Conservation (phyloP, 2,113 vertebrate genomes). For the Tyrannus savana region DNA sequence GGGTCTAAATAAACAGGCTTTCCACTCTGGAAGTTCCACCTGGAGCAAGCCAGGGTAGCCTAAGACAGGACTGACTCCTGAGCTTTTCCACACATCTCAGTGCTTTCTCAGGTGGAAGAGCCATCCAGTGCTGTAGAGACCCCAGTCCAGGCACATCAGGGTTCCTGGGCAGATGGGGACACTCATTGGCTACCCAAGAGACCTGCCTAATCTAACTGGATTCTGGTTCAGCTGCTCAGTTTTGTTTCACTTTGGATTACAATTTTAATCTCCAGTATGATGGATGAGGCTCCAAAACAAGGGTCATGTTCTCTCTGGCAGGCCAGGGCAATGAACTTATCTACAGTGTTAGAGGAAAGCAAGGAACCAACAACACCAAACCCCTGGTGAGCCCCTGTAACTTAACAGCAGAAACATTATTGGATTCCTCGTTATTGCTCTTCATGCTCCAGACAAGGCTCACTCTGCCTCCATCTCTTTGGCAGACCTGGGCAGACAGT, state of each 20-base stretch:
- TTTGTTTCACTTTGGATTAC: background rate
- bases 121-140: background rate
- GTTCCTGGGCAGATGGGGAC: background rate
- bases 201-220: background rate
- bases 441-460: background rate
- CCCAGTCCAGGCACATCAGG: background rate
- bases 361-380: background rate
- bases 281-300: background rate
- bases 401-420: background rate
- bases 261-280: background rate
- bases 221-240: background rate
- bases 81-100: accelerated
- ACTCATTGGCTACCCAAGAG: background rate
- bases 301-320: background rate
- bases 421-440: background rate
- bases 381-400: background rate
- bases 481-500: background rate
- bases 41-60: background rate
- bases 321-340: background rate
- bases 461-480: background rate
- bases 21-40: background rate
- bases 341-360: background rate
- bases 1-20: background rate
- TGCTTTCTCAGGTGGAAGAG: background rate
- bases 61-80: background rate